phyloP scores from a whole-genome alignment of 2,888 invertebrate species.

The Cataglyphis rosenhaueri region DNA sequence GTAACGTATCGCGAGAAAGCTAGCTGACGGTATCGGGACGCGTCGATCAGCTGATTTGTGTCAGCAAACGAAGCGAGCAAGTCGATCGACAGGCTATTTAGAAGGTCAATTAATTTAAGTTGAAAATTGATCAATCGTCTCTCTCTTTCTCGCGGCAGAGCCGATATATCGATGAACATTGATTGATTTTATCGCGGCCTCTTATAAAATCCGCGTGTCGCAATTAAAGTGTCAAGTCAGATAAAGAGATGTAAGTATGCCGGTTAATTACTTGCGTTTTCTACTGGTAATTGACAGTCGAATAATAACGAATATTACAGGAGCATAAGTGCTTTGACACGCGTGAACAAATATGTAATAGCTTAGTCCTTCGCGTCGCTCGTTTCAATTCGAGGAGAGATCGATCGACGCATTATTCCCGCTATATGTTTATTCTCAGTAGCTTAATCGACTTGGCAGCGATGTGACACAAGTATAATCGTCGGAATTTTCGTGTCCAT shows the following conservation, averaged over 20 bases:
- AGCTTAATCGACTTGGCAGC: slow-evolving; percentile 23
- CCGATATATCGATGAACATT: slow-evolving; percentile 26
- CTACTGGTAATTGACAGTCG: slow-evolving; percentile 32
- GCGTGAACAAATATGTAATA: slow-evolving; percentile 8
- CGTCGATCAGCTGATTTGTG: neutral
- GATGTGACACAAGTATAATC: slow-evolving; percentile 20
- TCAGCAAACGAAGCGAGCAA: neutral
- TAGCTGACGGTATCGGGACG: slow-evolving; percentile 38
- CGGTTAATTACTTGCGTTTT: slow-evolving; percentile 43
- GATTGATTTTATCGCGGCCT: slow-evolving; percentile 45
- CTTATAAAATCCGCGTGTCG: slow-evolving; percentile 26
- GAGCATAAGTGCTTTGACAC: slow-evolving; percentile 17
- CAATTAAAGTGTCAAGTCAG: slow-evolving; percentile 49
- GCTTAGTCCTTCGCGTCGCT: neutral
- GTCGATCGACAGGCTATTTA: slow-evolving; percentile 9
- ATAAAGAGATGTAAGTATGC: slow-evolving; percentile 42
- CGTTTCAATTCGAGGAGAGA: neutral
- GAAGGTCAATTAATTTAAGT: slow-evolving; percentile 41
- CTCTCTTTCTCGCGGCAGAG: slow-evolving; percentile 11
- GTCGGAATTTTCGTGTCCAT: slow-evolving; percentile 47
- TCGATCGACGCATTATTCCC: neutral
- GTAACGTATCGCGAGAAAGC: slow-evolving; percentile 32
- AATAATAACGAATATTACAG: slow-evolving; percentile 37
- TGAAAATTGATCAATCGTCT: slow-evolving; percentile 48
- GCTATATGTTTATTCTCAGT: slow-evolving; percentile 9